Evolutionary conservation across 2,113 vertebrate genomes (phyloP).

Genomic region (Eudyptes chrysolophus): DNA sequence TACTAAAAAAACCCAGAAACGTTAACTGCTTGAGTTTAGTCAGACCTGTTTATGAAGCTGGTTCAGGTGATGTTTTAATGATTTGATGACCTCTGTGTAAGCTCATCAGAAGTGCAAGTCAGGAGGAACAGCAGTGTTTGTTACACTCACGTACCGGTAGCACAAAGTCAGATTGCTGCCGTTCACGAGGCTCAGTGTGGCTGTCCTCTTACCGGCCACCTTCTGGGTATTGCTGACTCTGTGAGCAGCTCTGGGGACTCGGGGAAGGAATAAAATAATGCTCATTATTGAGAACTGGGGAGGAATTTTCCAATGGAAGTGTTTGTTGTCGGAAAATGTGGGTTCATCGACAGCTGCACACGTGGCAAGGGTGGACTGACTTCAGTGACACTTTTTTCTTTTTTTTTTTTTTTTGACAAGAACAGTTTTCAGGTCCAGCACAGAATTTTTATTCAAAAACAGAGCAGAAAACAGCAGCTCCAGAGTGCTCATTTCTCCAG

Average conservation of each 20-base stretch:
- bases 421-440: slow-evolving; percentile 12
- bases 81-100: neutral
- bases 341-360: slow-evolving; percentile 51
- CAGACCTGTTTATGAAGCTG: neutral
- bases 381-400: slow-evolving; percentile 18
- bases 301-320: slow-evolving; percentile 42
- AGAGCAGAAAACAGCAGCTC: neutral
- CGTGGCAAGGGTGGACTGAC: slow-evolving; percentile 22
- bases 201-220: rapidly evolving
- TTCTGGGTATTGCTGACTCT: neutral
- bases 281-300: slow-evolving; percentile 5
- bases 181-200: rapidly evolving
- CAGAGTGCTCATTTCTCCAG: neutral
- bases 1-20: neutral
- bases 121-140: neutral
- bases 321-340: slow-evolving; percentile 56
- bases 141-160: rapidly evolving
- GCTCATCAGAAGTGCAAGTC: neutral
- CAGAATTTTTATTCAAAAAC: slow-evolving; percentile 24
- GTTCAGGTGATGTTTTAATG: neutral
- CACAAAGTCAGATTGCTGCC: neutral
- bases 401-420: neutral
- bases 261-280: slow-evolving; percentile 10
- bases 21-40: neutral
- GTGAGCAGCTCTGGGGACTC: slow-evolving; percentile 1